phyloP scores from a whole-genome alignment of 2,888 invertebrate species.

The Hypsopygia costalis region DNA sequence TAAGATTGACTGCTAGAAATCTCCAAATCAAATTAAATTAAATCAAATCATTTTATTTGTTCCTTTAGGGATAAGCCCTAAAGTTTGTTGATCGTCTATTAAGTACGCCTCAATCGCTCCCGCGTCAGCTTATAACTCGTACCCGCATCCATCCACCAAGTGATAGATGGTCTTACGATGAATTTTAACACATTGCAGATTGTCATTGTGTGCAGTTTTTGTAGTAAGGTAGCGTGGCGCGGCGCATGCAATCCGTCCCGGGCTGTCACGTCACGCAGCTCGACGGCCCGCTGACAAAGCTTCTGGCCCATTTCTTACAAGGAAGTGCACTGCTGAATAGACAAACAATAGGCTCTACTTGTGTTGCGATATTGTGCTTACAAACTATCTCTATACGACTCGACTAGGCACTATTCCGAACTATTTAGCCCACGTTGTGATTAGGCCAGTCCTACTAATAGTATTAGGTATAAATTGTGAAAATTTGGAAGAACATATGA shows the following conservation, averaged over 20 bases:
- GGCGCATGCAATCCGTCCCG: neutral
- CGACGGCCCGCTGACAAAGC: neutral
- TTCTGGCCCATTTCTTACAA: neutral
- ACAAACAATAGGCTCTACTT: neutral
- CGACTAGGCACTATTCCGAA: too few species aligned
- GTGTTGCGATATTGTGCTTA: too few species aligned
- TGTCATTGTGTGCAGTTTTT: conserved; percentile 25
- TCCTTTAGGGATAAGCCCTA: too few species aligned
- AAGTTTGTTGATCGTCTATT: too few species aligned
- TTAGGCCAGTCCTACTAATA: too few species aligned
- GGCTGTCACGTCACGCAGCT: neutral
- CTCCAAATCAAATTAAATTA: too few species aligned
- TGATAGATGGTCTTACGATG: conserved; percentile 41
- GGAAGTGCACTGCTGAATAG: neutral
- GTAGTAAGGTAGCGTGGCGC: conserved; percentile 16
- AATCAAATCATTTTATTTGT: too few species aligned
- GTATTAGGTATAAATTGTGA: too few species aligned
- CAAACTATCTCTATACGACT: too few species aligned
- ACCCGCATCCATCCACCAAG: conserved; percentile 6
- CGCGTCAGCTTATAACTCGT: conserved; percentile 15
- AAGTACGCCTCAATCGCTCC: neutral
- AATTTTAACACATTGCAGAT: conserved; percentile 49
- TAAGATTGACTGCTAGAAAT: too few species aligned
- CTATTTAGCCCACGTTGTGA: too few species aligned
- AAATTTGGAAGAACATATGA: too few species aligned